These are phyloP conservation scores for Garrulus glandarius DNA, from an alignment of 2,797 vertebrate species.

Conservation along the genomic window DNA sequence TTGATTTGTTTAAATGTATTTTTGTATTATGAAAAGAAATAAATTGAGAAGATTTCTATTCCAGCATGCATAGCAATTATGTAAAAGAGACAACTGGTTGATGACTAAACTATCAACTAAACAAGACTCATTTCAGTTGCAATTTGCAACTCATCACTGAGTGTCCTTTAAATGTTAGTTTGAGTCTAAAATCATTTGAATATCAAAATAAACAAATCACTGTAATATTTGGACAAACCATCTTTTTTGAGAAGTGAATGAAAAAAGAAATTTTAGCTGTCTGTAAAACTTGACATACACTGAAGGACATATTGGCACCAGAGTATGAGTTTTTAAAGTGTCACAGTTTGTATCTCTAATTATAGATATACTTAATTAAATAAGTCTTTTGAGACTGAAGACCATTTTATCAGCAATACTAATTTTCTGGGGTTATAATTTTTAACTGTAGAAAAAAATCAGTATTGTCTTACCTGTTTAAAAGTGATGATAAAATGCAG, in stretches of 20 bases:
- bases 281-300: not conserved
- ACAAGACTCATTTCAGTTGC: conserved; percentile 26
- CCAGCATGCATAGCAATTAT: not conserved
- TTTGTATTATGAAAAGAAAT: not conserved
- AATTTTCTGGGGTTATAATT: conserved; percentile 25
- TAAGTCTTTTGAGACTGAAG: not conserved
- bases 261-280: not conserved
- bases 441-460: conserved; percentile 11
- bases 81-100: conserved; percentile 17
- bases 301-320: not conserved
- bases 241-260: conserved; percentile 12
- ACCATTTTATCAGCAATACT: conserved; percentile 3
- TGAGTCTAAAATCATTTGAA: conserved; percentile 25
- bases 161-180: conserved; percentile 48
- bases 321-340: not conserved
- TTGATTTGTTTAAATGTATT: not conserved
- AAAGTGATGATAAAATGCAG: not conserved
- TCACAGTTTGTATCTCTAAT: not conserved
- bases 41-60: not conserved
- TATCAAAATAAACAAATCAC: conserved; percentile 44
- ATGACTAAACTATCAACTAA: conserved; percentile 22
- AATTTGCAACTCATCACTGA: conserved; percentile 49
- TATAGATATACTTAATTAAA: conserved; percentile 25
- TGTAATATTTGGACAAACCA: conserved; percentile 37
- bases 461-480: not conserved